Evolutionary conservation across 37 sponge, comb jelly and placozoan species (phyloP).

Genomic region (Spongia lamella): DNA sequence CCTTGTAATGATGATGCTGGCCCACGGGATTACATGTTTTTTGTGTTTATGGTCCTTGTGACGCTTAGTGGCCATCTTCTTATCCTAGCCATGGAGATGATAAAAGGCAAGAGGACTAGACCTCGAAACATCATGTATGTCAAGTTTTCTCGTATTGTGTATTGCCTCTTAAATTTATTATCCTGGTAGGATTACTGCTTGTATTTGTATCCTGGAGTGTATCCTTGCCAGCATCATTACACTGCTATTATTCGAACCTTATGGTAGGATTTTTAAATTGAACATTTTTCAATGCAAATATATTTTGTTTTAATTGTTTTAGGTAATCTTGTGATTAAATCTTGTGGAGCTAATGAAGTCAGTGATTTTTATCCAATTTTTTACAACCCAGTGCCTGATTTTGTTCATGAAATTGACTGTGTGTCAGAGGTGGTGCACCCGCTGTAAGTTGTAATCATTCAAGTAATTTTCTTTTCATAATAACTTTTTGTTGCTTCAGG

Average conservation of each 20-base stretch:
- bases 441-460: slow-evolving; percentile 21
- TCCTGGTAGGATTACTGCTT: too few relatives aligned
- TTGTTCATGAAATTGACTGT: slow-evolving; percentile 23
- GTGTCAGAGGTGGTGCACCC: slow-evolving; percentile 52
- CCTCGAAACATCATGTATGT: too few relatives aligned
- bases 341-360: slow-evolving; percentile 22
- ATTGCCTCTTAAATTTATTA: too few relatives aligned
- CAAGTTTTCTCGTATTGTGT: too few relatives aligned
- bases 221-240: too few relatives aligned
- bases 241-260: too few relatives aligned
- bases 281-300: too few relatives aligned
- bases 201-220: too few relatives aligned
- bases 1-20: slow-evolving; percentile 20
- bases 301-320: too few relatives aligned
- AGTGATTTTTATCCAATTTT: slow-evolving; percentile 55
- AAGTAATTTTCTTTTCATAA: background rate
- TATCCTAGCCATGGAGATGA: background rate
- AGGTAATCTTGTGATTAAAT: slow-evolving; percentile 28
- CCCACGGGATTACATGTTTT: slow-evolving; percentile 41
- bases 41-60: slow-evolving; percentile 37
- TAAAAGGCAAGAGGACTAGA: too few relatives aligned
- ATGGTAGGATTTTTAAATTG: too few relatives aligned
- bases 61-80: slow-evolving; percentile 1
- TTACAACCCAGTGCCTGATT: slow-evolving; percentile 44
- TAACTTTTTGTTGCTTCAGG: background rate